Base-by-base conservation (phyloP, 2,888 invertebrate species). In the Lithophane ornitopus region DNA sequence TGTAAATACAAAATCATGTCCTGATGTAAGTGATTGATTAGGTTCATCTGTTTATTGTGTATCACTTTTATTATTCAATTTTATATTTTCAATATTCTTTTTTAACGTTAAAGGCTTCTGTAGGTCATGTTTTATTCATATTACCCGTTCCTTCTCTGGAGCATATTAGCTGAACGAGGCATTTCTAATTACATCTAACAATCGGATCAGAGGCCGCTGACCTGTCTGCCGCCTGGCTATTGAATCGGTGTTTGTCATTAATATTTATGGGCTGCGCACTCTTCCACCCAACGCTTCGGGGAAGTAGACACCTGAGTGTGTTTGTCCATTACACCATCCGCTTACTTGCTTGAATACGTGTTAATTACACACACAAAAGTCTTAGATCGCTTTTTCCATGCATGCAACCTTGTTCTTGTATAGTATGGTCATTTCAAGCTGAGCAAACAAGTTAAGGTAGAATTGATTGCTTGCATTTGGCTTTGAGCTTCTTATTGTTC, bases 171-270 rank as follows among this genome's bases (percentile, higher is more conserved):
- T 88, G 74, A 88, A 89, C 84, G 78, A 85, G 89, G 91, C 91
- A 93, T 94, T 94, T 92, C 90, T 95, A 94, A 95, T 95, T 94
- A 93, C 91, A 92, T 91, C 91, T 88, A 93, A 94, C 94, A 94
- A 94, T 93, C 92, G 92, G 93, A 95, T 94, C 93, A 94, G 92
- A 94, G 95, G 94, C 91, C 94, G 91, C 89, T 95, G 95, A 95
- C 94, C 95, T 92, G 92, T 93, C 94, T 94, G 91, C 89, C 88
- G 89, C 90, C 89, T 85, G 89, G 91, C 92, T 92, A 93, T 94
- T 94, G 94, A 94, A 94, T 94, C 92, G 91, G 90, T 92, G 93
- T 93, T 93, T 93, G 94, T 94, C 95, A 96, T 96, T 94, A 95
- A 96, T 96, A 96, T 96, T 96, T 95, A 96, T 95, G 93, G 92